Conservation (phyloP, 2,888 invertebrate genomes). For the Drosophila barbarae region DNA sequence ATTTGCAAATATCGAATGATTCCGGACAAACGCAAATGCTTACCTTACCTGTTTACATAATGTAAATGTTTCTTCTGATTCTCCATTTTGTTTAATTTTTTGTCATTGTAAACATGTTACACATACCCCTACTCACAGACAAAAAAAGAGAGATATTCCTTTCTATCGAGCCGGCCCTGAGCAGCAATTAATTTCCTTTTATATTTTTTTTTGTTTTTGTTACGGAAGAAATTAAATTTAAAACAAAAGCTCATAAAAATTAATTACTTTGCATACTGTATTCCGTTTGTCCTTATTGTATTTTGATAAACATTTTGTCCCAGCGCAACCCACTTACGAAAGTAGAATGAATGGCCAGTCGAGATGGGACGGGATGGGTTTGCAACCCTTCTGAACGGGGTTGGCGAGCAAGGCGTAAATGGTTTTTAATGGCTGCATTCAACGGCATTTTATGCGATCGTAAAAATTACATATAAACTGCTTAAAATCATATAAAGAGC, state of each 20-base stretch:
- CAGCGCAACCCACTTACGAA: constrained; percentile 13
- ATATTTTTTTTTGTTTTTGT: not conserved
- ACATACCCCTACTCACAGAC: constrained; percentile 12
- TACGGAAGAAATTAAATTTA: constrained; percentile 32
- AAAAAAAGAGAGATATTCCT: constrained; percentile 4
- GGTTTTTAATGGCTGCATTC: constrained; percentile 73
- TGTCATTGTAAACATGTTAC: constrained; percentile 31
- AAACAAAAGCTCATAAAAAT: constrained; percentile 52
- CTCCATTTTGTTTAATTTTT: constrained; percentile 28
- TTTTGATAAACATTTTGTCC: constrained; percentile 52
- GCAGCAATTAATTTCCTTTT: constrained; percentile 27
- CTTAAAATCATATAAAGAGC: constrained; percentile 71
- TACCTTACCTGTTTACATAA: constrained; percentile 26
- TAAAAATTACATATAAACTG: constrained; percentile 73
- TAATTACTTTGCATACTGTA: constrained; percentile 59
- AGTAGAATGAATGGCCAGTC: constrained; percentile 7
- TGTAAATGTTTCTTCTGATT: constrained; percentile 28
- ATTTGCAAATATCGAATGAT: constrained; percentile 36
- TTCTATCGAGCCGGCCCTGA: constrained; percentile 2
- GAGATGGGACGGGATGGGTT: constrained; percentile 1
- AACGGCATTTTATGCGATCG: constrained; percentile 69
- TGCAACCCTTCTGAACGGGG: constrained; percentile 28
- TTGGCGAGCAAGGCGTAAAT: constrained; percentile 61
- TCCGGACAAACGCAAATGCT: constrained; percentile 30
- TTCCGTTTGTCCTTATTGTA: constrained; percentile 28